Base-by-base conservation (phyloP, 2,888 invertebrate species). In the Pseudoips prasinana region DNA sequence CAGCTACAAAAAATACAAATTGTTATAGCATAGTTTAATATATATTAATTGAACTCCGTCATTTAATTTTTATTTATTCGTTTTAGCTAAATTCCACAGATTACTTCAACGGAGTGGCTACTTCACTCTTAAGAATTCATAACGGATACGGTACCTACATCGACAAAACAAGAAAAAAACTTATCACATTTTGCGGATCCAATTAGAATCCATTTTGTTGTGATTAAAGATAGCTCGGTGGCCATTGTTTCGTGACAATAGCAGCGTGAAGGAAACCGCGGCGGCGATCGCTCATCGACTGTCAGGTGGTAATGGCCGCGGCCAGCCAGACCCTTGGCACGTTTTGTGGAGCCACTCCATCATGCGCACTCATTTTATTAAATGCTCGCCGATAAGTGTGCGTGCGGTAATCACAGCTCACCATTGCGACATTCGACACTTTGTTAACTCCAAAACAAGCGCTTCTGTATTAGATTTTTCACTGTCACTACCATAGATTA, bases 201-300 rank as follows among this genome's bases (percentile, higher is more conserved):
- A 88, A 88, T 88, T 88, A 87, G 78, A 81, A 70, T 72, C 67
- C 66, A 73, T 83, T 80, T 82, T 75, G 74, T 77, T 65, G 69
- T 68, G 87, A 87, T 87, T 74, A 68, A 66, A 87, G 87, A 88
- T 87, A 87, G 68, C 64, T 62, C 52, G 57, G 64, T 60, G 60
- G 56, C 77, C 74, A 88, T 88, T 88, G 87, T 88, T 81, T 78
- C 60, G 74, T 71, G 73, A 79, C 77, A 79, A 79, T 75, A 57
- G 69, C 64, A 65, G 65, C 63, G 65, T 67, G 69, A 69, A 71
- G 76, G 78, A 73, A 72, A 69, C 66, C 47, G 57, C 58, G 45
- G 35, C 56, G 58, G 63, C 76, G 67, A 87, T 87, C 87, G 77
- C 66, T 87, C 87, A 87, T 67, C 49, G 62, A 58, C 79, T 86